These are phyloP conservation scores for Nebria salina DNA, from an alignment of 2,888 invertebrate genomes.

Conservation along the genomic window DNA sequence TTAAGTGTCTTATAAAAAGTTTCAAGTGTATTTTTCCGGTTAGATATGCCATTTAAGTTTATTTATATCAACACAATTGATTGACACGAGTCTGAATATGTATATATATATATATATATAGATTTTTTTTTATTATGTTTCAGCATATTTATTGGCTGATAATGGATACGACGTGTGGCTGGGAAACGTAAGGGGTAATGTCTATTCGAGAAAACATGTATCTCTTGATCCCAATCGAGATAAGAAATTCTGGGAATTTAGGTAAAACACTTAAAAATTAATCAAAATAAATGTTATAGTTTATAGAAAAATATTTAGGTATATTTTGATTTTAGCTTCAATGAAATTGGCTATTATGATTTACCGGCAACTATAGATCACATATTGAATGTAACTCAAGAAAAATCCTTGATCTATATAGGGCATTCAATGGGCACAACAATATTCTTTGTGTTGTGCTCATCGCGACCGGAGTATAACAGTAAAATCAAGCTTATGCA, in stretches of 20 bases:
- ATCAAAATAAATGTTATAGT: neutral
- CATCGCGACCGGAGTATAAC: constrained; percentile 60
- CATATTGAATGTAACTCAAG: constrained; percentile 64
- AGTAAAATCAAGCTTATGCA: constrained; percentile 57
- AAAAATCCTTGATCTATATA: constrained; percentile 66
- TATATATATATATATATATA: constrained; percentile 22
- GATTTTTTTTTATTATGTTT: neutral
- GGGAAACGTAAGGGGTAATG: constrained; percentile 27
- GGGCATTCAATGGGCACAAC: constrained; percentile 73
- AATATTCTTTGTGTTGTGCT: constrained; percentile 62
- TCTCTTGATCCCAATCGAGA: constrained; percentile 32
- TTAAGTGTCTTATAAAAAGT: neutral
- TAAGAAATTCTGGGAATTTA: constrained; percentile 39
- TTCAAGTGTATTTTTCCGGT: neutral
- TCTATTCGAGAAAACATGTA: constrained; percentile 37
- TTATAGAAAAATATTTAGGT: constrained; percentile 2
- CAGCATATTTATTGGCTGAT: constrained; percentile 34
- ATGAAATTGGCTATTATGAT: constrained; percentile 72
- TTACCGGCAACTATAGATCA: constrained; percentile 71
- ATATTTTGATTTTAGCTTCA: constrained; percentile 63
- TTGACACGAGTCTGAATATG: neutral
- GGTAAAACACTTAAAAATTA: constrained; percentile 19
- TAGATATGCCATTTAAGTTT: constrained; percentile 5
- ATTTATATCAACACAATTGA: neutral
- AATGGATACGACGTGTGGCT: constrained; percentile 39